Conservation (phyloP, 1,140 invertebrate species). For the Hypothenemus hampei region DNA sequence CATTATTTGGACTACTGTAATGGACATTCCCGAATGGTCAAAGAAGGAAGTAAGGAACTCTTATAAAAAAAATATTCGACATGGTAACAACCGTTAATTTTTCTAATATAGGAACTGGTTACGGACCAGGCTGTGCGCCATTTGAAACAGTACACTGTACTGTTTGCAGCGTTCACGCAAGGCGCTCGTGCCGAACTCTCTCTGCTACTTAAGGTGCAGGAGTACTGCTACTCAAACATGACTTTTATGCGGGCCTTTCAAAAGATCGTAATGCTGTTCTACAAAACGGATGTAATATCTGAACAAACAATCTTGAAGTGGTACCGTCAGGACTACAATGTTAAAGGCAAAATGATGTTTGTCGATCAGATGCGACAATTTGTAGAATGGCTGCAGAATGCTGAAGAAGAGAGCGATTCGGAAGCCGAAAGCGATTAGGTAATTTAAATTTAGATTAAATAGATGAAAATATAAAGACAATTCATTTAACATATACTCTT, state of each 20-base stretch:
- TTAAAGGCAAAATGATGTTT: slow-evolving; percentile 95
- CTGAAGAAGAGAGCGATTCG: slow-evolving; percentile 77
- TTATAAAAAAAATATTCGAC: too few relatives aligned
- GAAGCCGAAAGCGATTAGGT: slow-evolving; percentile 44
- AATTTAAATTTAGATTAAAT: too few relatives aligned
- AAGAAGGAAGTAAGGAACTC: slow-evolving; percentile 84
- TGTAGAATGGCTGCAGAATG: slow-evolving; percentile 93
- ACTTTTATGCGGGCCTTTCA: slow-evolving; percentile 98
- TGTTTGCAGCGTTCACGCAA: slow-evolving; percentile 81
- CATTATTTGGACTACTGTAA: slow-evolving; percentile 87
- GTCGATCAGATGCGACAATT: slow-evolving; percentile 97
- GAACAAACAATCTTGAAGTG: slow-evolving; percentile 91
- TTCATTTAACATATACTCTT: too few relatives aligned
- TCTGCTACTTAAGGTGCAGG: slow-evolving; percentile 86
- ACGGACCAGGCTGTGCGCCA: slow-evolving; percentile 92
- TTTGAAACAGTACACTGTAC: slow-evolving; percentile 74
- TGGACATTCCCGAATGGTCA: slow-evolving; percentile 94
- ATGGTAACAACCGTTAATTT: too few relatives aligned
- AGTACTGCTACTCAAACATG: slow-evolving; percentile 98
- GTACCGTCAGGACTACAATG: slow-evolving; percentile 87
- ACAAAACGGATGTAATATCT: slow-evolving; percentile 89
- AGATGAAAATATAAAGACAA: too few relatives aligned
- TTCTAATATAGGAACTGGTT: slow-evolving; percentile 64
- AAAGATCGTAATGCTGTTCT: slow-evolving; percentile 93
- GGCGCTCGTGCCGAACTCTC: slow-evolving; percentile 80